Conservation (phyloP, 2,113 vertebrate genomes). For the Nyctereutes procyonoides region DNA sequence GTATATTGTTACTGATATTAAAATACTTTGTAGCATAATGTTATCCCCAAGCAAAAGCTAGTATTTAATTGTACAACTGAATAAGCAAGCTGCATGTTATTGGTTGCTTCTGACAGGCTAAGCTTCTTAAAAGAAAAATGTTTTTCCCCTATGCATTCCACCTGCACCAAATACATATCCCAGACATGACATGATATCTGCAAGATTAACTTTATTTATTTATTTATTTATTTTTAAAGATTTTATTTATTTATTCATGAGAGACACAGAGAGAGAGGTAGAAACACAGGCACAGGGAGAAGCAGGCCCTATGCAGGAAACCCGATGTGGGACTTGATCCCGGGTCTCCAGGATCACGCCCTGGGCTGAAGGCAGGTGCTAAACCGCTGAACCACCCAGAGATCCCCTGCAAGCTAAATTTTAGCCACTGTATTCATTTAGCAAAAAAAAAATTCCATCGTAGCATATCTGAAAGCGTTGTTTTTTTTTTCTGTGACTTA, state of each 20-base stretch:
- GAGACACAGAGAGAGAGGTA: no score
- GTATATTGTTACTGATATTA: slow-evolving; percentile 80
- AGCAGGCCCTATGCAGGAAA: no score
- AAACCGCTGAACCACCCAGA: no score
- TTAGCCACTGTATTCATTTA: slow-evolving; percentile 70
- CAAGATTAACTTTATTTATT: no score
- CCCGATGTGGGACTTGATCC: no score
- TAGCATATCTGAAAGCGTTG: slow-evolving; percentile 7
- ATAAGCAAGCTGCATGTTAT: slow-evolving; percentile 75
- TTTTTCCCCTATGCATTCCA: not conserved
- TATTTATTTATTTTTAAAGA: no score
- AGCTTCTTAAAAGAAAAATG: slow-evolving; percentile 64
- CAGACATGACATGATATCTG: slow-evolving; percentile 57
- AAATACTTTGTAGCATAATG: slow-evolving; percentile 79
- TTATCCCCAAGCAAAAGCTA: slow-evolving; percentile 76
- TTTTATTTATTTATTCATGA: no score
- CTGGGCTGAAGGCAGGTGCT: no score
- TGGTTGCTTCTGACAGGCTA: slow-evolving; percentile 63
- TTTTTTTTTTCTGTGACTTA: slow-evolving; percentile 16
- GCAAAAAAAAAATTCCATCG: not conserved
- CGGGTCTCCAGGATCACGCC: no score
- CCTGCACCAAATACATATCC: not conserved
- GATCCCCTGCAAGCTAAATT: not conserved
- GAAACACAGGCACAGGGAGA: no score
- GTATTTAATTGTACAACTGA: slow-evolving; percentile 82